Conservation (phyloP, 2,797 vertebrate genomes). For the Manis crassicaudata region DNA sequence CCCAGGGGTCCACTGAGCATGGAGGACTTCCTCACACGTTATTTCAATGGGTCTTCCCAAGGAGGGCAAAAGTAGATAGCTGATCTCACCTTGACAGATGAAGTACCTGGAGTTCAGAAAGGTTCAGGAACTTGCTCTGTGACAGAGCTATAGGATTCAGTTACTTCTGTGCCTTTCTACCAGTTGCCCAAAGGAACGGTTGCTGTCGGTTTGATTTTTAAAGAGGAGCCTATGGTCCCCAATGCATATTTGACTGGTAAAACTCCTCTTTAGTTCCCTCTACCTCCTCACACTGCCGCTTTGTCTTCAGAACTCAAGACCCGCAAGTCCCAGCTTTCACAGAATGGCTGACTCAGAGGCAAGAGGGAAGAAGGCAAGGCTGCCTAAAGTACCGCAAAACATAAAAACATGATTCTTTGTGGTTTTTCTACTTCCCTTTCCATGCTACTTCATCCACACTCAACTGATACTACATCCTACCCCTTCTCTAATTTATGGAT, state of each 20-base stretch:
- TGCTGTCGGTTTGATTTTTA: not conserved
- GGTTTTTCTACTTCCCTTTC: not conserved
- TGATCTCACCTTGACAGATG: not conserved
- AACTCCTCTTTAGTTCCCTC: not conserved
- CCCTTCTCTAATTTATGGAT: not conserved
- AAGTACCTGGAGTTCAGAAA: not conserved
- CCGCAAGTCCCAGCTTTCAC: not conserved
- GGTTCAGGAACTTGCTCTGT: not conserved
- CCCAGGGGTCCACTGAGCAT: not conserved
- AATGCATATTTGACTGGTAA: not conserved
- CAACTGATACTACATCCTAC: not conserved
- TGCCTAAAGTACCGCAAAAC: not conserved
- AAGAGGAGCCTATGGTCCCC: not conserved
- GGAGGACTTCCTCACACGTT: not conserved
- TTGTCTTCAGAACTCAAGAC: not conserved
- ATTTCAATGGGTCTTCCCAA: not conserved
- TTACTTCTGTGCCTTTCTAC: not conserved
- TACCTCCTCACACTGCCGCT: not conserved
- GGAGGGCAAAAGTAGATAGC: not conserved
- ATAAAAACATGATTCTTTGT: not conserved
- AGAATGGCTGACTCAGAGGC: not conserved
- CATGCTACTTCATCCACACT: not conserved
- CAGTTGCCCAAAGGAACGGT: not conserved
- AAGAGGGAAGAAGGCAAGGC: not conserved
- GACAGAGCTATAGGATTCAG: not conserved